Conservation (phyloP, 2,888 invertebrate species). For the Lacanobia oleracea region DNA sequence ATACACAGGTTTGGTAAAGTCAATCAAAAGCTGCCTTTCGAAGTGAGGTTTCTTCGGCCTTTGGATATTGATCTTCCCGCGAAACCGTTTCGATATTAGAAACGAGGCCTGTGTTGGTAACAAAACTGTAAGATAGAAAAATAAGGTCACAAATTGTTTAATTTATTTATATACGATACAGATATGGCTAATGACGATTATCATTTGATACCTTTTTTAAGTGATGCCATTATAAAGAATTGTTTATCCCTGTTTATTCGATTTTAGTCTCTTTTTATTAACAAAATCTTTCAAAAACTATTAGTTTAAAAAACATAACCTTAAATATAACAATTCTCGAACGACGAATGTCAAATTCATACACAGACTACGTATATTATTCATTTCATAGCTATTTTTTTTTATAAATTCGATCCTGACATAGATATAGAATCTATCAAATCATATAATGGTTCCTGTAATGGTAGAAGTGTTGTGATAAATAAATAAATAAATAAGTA, state of each 20-base stretch:
- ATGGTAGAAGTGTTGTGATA: too few relatives aligned
- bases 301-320: slow-evolving; percentile 27
- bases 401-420: too few relatives aligned
- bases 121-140: slow-evolving; percentile 79
- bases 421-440: too few relatives aligned
- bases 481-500: too few relatives aligned
- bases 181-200: background rate
- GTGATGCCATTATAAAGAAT: slow-evolving; percentile 43
- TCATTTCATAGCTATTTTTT: too few relatives aligned
- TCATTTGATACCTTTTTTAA: slow-evolving; percentile 57
- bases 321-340: background rate
- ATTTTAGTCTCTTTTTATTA: background rate
- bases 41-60: slow-evolving; percentile 93
- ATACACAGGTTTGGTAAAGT: slow-evolving; percentile 92
- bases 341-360: background rate
- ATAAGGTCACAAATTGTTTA: background rate
- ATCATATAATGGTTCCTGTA: too few relatives aligned
- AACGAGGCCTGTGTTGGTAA: slow-evolving; percentile 83
- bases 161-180: background rate
- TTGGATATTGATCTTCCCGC: slow-evolving; percentile 95
- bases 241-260: background rate
- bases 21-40: slow-evolving; percentile 92
- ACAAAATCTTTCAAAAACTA: slow-evolving; percentile 5
- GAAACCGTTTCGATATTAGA: slow-evolving; percentile 92
- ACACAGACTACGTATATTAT: too few relatives aligned